Base-by-base conservation (phyloP, 2,113 vertebrate genomes). In the Cyanocitta stelleri region DNA sequence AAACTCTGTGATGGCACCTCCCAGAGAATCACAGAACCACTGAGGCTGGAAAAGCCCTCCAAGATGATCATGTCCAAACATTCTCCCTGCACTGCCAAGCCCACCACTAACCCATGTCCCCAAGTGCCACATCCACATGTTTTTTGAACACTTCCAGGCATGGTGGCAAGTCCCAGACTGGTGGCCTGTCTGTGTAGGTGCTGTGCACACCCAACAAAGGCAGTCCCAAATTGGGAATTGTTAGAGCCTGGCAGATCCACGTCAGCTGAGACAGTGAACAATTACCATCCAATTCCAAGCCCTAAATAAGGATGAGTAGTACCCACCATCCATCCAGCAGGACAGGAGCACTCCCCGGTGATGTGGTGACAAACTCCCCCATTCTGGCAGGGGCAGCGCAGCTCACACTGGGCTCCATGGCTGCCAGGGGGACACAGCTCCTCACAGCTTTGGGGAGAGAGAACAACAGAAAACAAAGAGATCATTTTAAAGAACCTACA, bases 361-460 rank as follows among this genome's bases (percentile, higher is more conserved):
- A 99, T 98, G 98, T 99, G 99, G 97, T 99, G 99, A 88, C 99
- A 99, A 41, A 98, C 98, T 17, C 99, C 99, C 33, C 99, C 98
- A 2, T 99, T 99, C 98, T 99, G 99, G 97, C 99, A 99, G 55
- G 99, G 99, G 95, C 99, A 99, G 58, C 99, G 98, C 96, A 99
- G 97, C 90, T 99, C 99, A 72, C 99, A 99, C 96, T 99, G 99
- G n/a, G 98, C 98, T 27, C 99, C 99, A 0, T 99, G 99, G 80
- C 99, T 99, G 84, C 99, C 99, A 0, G 98, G 98, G 48, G 99
- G 99, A 91, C 99, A 99, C 39, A 97, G 98, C 92, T 99, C 99
- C 93, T 99, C 99, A 19, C 99, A 99, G 94, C 99, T 99, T 97
- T 21, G 35, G 6, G 41, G 66, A 75, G 15, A n/a, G 44, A 79